Conservation (phyloP, 2,113 vertebrate genomes). For the Tringa solitaria region DNA sequence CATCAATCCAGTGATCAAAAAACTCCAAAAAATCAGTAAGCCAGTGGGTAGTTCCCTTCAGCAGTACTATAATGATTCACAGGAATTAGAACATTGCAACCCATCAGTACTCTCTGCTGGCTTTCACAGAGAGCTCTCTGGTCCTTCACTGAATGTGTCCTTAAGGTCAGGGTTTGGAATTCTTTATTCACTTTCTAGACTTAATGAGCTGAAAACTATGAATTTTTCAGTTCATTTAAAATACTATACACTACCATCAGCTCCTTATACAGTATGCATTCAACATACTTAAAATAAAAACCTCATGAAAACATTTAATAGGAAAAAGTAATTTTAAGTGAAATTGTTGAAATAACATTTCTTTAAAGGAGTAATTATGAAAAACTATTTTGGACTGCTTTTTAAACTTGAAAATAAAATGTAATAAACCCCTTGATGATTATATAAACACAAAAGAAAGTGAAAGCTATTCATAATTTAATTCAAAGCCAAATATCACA, state of each 20-base stretch:
- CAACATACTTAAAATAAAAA: background rate
- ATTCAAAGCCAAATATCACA: background rate
- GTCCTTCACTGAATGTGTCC: background rate
- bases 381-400: background rate
- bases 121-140: background rate
- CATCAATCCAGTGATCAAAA: background rate
- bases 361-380: background rate
- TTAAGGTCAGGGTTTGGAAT: background rate
- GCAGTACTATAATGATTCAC: background rate
- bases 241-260: background rate
- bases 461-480: background rate
- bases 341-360: background rate
- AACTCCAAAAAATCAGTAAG: background rate
- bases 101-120: background rate
- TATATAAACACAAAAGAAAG: background rate
- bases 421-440: background rate
- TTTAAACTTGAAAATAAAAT: background rate
- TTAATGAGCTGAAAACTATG: background rate
- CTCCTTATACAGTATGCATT: background rate
- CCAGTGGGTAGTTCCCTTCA: background rate
- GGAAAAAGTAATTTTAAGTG: background rate
- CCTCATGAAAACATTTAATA: background rate
- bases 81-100: background rate
- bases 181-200: background rate
- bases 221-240: background rate